Percentiles rank a stretch among this genome's conserved stretches.
Evolutionary conservation across 2,113 vertebrate genomes (phyloP).

Genomic region (Channa maculata): DNA sequence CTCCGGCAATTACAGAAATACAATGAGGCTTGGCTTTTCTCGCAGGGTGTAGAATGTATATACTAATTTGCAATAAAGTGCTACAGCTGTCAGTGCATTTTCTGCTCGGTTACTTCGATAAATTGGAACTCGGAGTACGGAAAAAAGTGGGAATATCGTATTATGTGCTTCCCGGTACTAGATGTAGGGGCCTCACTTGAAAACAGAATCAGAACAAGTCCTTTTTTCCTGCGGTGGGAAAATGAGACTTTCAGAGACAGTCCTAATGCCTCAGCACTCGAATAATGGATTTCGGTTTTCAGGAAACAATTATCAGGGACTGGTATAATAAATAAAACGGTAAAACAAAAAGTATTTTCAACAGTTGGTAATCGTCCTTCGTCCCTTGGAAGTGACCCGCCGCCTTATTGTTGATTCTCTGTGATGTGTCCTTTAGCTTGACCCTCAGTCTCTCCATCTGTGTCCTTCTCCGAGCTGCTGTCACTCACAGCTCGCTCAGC

Average conservation of each 20-base stretch:
- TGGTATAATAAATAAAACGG: slow-evolving; percentile 36
- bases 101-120: slow-evolving; percentile 99
- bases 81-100: slow-evolving; percentile 99
- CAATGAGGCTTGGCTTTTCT: slow-evolving; percentile 94
- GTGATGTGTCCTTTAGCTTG: slow-evolving; percentile 12
- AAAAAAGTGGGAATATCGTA: slow-evolving; percentile 90
- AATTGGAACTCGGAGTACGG: slow-evolving; percentile 96
- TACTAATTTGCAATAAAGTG: slow-evolving; percentile 99
- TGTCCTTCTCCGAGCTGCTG: slow-evolving; percentile 37
- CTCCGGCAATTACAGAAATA: slow-evolving; percentile 96
- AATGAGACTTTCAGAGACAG: slow-evolving; percentile 90
- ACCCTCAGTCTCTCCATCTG: slow-evolving; percentile 6
- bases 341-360: slow-evolving; percentile 43
- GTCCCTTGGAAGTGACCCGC: slow-evolving; percentile 11
- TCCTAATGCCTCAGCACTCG: slow-evolving; percentile 84
- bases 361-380: slow-evolving; percentile 34
- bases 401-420: neutral
- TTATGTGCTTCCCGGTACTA: slow-evolving; percentile 84
- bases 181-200: slow-evolving; percentile 84
- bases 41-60: slow-evolving; percentile 94
- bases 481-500: slow-evolving; percentile 72
- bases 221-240: slow-evolving; percentile 86
- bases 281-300: slow-evolving; percentile 79
- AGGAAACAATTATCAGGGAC: slow-evolving; percentile 77
- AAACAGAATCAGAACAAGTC: slow-evolving; percentile 89